Percentiles rank a stretch among this genome's conserved stretches.
These are phyloP conservation scores for Monochamus saltuarius DNA, from an alignment of 1,140 invertebrate genomes.

Conservation along the genomic window DNA sequence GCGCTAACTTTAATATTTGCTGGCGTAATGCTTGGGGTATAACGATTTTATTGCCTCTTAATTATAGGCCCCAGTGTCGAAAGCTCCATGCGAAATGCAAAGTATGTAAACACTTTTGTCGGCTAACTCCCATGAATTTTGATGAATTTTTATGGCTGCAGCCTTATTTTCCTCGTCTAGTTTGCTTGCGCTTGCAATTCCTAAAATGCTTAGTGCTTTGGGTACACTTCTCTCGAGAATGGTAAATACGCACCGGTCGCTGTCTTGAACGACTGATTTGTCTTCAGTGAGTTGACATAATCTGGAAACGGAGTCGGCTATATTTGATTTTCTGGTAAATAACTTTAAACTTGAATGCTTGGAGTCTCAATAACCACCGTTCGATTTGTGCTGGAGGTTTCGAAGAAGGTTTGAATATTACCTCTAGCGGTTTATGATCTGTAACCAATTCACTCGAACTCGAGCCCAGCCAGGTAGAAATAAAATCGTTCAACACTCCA, in stretches of 20 bases:
- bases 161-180: no score
- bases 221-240: no score
- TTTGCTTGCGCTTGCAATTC: no score
- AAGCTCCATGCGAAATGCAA: conserved; percentile 27
- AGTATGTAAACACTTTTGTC: conserved; percentile 29
- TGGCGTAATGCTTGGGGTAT: conserved; percentile 39
- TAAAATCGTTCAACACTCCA: conserved; percentile 42
- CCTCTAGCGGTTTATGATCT: conserved; percentile 48
- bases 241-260: no score
- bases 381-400: conserved; percentile 45
- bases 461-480: conserved; percentile 31
- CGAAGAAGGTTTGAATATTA: conserved; percentile 41
- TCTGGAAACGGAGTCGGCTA: conserved; percentile 49
- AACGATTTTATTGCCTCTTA: conserved; percentile 33
- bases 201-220: no score
- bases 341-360: conserved; percentile 46
- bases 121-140: conserved; percentile 5
- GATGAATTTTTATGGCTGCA: conserved; percentile 5
- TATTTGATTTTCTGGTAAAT: conserved; percentile 49
- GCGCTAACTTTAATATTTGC: conserved; percentile 36
- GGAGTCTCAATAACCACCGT: conserved; percentile 46
- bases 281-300: conserved; percentile 14
- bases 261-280: conserved; percentile 17
- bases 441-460: conserved; percentile 46
- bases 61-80: conserved; percentile 21